Evolutionary conservation across 1,140 invertebrate species (phyloP), one percentile per base, ranked within the genome.

Genomic region (Drosophila prosaltans): DNA sequence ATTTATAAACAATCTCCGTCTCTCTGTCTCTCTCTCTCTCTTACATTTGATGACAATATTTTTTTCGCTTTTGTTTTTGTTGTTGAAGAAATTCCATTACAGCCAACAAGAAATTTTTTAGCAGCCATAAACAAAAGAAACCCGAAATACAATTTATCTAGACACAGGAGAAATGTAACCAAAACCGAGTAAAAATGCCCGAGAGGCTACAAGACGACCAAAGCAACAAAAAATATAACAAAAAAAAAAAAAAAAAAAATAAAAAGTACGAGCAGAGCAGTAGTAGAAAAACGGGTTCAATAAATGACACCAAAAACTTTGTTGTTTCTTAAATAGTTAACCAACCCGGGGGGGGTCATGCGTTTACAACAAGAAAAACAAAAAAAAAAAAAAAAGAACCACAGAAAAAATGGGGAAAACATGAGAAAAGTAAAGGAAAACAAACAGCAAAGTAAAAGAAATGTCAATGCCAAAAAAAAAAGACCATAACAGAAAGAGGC

Each of bases 381-480:
- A 30, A 48, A 45, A 24, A n/a, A 10, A 32, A 24, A 51, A 26
- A 9, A 51, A 24, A 26, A 3, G 10, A 51, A 51, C 2, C 5
- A 24, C 24, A 51, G 36, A n/a, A 45, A 39, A 48, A 28, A 11
- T n/a, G 26, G 1, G 28, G 21, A 30, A 3, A 16, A 57, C 39
- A 48, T 26, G 60, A 40, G 60, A 40, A 36, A 36, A 67, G 40
- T 65, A 48, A 48, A 16, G 16, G 16, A 10, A 9, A 57, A 45
- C 26, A 41, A 36, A 55, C 39, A 32, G 5, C 3, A 40, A 41
- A 48, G 45, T 51, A 59, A 59, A 59, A 40, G 32, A 69, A 76
- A 64, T 76, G 60, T 64, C 73, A 77, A 57, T 76, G 74, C 66
- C 66, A 77, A 70, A 61, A 41, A 51, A 55, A 77, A 51, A 55